phyloP scores from a whole-genome alignment of 2,797 vertebrate genomes.

The Enteromius trimaculatus region DNA sequence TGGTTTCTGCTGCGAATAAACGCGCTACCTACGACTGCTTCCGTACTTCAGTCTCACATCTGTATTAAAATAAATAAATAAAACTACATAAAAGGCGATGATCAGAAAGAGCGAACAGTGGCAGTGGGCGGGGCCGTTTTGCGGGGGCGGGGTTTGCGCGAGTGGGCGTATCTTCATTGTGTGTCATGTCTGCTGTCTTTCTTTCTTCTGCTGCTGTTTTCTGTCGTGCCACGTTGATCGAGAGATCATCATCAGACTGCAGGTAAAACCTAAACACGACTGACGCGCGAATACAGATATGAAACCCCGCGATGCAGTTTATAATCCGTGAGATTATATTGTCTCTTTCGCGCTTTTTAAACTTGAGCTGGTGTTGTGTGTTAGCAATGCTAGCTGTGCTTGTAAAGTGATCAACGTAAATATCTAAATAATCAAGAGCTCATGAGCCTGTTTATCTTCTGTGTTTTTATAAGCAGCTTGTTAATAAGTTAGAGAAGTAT shows the following conservation, averaged over 20 bases:
- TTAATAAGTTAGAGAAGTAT: not conserved
- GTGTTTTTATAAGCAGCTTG: not conserved
- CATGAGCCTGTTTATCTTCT: not conserved
- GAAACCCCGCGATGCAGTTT: too few relatives aligned
- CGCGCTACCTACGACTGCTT: too few relatives aligned
- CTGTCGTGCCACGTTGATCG: conserved; percentile 6
- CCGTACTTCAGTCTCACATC: too few relatives aligned
- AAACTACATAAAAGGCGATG: not conserved
- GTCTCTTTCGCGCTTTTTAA: too few relatives aligned
- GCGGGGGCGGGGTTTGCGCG: not conserved
- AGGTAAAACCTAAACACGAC: not conserved
- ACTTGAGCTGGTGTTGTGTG: conserved; percentile 2
- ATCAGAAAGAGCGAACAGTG: not conserved
- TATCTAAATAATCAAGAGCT: not conserved
- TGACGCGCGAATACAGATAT: fast-evolving
- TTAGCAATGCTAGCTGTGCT: conserved; percentile 38
- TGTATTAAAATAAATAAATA: not conserved
- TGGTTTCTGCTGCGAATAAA: too few relatives aligned
- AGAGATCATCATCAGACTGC: not conserved
- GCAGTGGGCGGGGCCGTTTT: not conserved
- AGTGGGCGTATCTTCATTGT: not conserved
- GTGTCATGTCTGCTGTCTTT: conserved; percentile 46
- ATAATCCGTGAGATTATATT: fast-evolving
- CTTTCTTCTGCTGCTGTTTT: conserved; percentile 24
- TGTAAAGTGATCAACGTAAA: not conserved